These are phyloP conservation scores for Thecophora atra DNA, from an alignment of 2,888 invertebrate species.

Conservation along the genomic window DNA sequence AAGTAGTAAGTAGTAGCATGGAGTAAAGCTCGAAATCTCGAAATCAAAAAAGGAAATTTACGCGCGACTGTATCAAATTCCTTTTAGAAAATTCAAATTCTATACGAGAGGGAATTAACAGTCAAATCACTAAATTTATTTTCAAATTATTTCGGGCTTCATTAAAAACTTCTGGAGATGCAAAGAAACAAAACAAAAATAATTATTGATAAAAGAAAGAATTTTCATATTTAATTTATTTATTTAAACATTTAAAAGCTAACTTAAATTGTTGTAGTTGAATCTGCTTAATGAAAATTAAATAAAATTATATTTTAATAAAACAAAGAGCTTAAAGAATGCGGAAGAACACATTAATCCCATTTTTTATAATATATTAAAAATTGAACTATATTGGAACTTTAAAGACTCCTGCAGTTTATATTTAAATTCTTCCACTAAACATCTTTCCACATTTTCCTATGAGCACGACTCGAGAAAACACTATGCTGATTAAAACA, in stretches of 20 bases:
- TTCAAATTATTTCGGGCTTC: no score
- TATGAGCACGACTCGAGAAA: background rate
- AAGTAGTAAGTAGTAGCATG: no score
- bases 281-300: background rate
- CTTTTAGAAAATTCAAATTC: background rate
- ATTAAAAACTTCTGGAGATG: background rate
- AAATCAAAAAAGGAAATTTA: background rate
- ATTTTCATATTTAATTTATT: no score
- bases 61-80: background rate
- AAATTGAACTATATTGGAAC: no score
- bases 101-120: background rate
- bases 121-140: slow-evolving; percentile 7
- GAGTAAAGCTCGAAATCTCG: no score
- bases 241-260: no score
- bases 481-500: background rate
- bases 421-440: no score
- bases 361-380: no score
- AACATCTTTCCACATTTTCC: no score
- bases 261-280: no score
- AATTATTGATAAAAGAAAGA: background rate
- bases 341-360: background rate
- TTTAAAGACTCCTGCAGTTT: no score
- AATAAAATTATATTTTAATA: background rate
- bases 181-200: background rate
- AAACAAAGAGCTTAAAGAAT: background rate